Base-by-base conservation (phyloP, 2,113 vertebrate species). In the Equus quagga region DNA sequence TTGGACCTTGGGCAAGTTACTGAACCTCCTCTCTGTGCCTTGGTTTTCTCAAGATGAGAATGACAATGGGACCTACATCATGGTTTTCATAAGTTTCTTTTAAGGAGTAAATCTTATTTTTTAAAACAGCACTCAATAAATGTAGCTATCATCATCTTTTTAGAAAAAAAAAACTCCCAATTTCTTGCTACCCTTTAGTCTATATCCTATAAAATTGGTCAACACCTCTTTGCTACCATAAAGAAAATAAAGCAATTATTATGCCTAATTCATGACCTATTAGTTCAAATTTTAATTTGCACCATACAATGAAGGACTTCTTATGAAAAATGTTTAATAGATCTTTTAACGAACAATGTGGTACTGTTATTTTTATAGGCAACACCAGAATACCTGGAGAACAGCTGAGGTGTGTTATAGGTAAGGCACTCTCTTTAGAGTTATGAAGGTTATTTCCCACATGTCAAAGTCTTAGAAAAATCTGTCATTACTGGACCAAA, bases 101-200 rank as follows among this genome's bases (percentile, higher is more conserved):
- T 89, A 87, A 21, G n/a, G 18, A 86, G 17, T 8, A 49, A 72
- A 69, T 58, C 89, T 69, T 51, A 62, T 49, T 78, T 88, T 78
- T 62, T 91, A 56, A 72, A 82, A 58, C 13, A 44, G 21, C 9
- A 70, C 36, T 64, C n/a, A 41, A 19, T 78, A 56, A 83, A 76
- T 80, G 13, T n/a, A 92, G n/a, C 31, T 75, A 69, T 24, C 58
- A 79, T 24, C 23, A 79, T 28, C 23, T 33, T 94, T 92, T 83
- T 17, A 23, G 64, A 6, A 19, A 41, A 33, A 33, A 41, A 33
- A 73, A 33, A 44, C 31, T 91, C 8, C 24, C 26, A 67, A 44
- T 81, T 82, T 51, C 24, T 46, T 70, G 36, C 31, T 76, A 72
- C 10, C 41, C 26, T n/a, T 86, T 3, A 58, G 19, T 73, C 33